Percentiles rank a stretch among this genome's conserved stretches.
These are phyloP conservation scores for Meganola albula DNA, from an alignment of 2,888 invertebrate species.

Conservation along the genomic window DNA sequence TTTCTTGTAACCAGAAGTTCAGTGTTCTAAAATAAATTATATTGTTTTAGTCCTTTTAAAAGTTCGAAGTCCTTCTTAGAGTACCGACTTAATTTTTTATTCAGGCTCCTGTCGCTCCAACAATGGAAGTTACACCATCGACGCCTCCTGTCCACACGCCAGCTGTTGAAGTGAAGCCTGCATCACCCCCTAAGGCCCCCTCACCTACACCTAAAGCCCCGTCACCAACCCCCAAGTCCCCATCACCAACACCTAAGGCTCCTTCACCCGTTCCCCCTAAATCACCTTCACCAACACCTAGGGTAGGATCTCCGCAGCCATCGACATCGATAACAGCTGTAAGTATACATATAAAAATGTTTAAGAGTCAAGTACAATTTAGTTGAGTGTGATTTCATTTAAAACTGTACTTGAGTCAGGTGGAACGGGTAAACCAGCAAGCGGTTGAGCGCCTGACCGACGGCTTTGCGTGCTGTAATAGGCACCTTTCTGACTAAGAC, in stretches of 20 bases:
- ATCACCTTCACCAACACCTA: constrained; percentile 21
- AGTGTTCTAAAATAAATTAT: too few species aligned
- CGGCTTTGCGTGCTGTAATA: too few species aligned
- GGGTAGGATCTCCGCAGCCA: constrained; percentile 36
- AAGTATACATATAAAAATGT: too few species aligned
- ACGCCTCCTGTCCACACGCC: constrained; percentile 41
- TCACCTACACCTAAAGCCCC: constrained; percentile 25
- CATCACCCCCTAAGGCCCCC: constrained; percentile 30
- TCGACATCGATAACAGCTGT: constrained; percentile 32
- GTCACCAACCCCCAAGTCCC: constrained; percentile 23
- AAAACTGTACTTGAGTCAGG: too few species aligned
- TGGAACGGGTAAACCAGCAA: too few species aligned
- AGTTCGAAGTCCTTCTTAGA: too few species aligned
- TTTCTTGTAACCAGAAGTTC: too few species aligned
- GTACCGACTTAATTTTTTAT: background rate
- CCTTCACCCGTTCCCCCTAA: constrained; percentile 34
- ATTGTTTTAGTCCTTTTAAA: too few species aligned
- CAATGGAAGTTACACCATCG: constrained; percentile 61
- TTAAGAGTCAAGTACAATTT: too few species aligned
- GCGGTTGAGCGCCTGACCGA: too few species aligned
- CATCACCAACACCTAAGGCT: constrained; percentile 21
- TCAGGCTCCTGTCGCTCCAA: constrained; percentile 45
- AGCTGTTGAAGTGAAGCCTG: constrained; percentile 26
- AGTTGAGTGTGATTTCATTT: too few species aligned
- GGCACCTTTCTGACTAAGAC: too few species aligned